Base-by-base conservation (phyloP, 2,797 vertebrate species). In the Onychomys leucogaster region DNA sequence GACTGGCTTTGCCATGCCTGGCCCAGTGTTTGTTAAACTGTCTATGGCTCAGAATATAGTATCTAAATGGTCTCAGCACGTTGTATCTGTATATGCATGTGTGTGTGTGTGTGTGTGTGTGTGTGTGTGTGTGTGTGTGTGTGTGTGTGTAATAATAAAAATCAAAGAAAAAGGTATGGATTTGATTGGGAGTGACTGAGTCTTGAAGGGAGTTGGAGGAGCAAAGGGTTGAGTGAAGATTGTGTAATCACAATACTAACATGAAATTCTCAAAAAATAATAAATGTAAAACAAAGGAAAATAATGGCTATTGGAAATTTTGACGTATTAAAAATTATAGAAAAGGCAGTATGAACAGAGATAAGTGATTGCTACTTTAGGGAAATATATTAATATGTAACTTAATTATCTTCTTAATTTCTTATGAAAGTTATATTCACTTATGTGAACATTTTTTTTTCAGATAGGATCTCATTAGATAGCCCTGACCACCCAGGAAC, bases 381-480 rank as follows among this genome's bases (percentile, higher is more conserved):
- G 1, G 59, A 93, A 94, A 46, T 19, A 9, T 69, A 93, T 81
- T 73, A 87, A 59, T 46, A 73, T 76, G 80, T 93, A 87, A 83
- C 69, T 90, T 94, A 95, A 43, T 2, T 86, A 9, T 69, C 55
- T 78, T 82, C 43, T 34, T 41, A 88, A 76, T 25, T 93, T 94
- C 14, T 37, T 63, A 43, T 65, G 91, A 93, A 88, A 93, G 8
- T 0, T 75, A 76, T 19, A 17, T 32, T 78, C 1, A 55, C 8
- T 78, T 34, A 52, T 55, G 8, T 55, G 46, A 19, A 34, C 32
- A 17, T 55, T 43, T 75, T 34, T 75, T 73, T 73, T 71, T 23
- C n/a, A 41, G n/a, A 41, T 23, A n/a, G 9, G n/a, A 37, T 73
- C 69, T 73, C n/a, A 41, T 37, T 78, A 21, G 17, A 52, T 34